Conservation (phyloP, 2,113 vertebrate genomes). For the Eudyptes chrysolophus region DNA sequence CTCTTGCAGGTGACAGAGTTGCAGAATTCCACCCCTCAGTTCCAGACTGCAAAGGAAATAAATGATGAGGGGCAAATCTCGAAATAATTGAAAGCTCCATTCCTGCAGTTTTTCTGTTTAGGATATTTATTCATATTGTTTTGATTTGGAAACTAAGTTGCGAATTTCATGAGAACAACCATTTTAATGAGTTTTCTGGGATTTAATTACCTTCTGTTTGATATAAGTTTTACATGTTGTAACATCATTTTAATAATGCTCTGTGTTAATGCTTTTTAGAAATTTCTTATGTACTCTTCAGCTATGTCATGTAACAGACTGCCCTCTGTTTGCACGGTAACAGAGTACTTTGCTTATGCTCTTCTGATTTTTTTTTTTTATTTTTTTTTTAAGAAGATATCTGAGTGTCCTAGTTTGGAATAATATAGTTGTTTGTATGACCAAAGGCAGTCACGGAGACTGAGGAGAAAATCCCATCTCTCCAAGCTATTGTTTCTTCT, state of each 20-base stretch:
- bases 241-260: conserved; percentile 10
- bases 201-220: conserved; percentile 12
- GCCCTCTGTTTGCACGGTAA: neutral
- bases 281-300: neutral
- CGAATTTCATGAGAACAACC: neutral
- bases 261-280: neutral
- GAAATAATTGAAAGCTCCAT: neutral
- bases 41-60: conserved; percentile 12
- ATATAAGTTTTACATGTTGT: neutral
- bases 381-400: neutral
- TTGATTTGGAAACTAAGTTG: neutral
- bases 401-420: neutral
- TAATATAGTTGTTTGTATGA: no score
- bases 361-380: neutral
- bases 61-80: neutral
- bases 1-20: neutral
- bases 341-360: neutral
- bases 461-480: neutral
- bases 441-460: neutral
- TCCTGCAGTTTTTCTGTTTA: neutral
- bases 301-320: neutral
- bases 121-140: neutral
- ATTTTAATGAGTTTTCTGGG: conserved; percentile 9
- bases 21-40: neutral
- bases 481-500: neutral